Evolutionary conservation across 2,113 vertebrate genomes (phyloP).

Genomic region (Serilophus lunatus): DNA sequence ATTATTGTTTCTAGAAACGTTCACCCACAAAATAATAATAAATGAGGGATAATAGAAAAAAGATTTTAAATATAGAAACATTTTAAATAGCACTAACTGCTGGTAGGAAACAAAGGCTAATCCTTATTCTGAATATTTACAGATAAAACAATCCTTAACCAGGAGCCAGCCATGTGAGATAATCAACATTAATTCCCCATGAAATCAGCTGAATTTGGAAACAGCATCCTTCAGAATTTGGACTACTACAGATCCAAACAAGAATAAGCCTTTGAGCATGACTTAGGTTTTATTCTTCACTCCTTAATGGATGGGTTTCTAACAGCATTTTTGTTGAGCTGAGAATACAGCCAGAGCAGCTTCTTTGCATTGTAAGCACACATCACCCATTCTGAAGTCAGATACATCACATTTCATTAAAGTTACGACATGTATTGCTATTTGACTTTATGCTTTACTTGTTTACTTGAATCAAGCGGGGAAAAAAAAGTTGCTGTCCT

Average conservation of each 20-base stretch:
- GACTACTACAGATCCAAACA: not conserved
- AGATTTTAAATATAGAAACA: not conserved
- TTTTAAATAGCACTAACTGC: not conserved
- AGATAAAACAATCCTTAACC: not conserved
- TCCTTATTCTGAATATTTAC: not conserved
- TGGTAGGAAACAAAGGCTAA: not conserved
- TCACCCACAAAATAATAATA: not conserved
- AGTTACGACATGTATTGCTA: not conserved
- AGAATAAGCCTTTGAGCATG: not conserved
- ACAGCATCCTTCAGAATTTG: not conserved
- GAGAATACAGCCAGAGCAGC: not conserved
- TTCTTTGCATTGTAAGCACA: not conserved
- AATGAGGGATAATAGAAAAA: not conserved
- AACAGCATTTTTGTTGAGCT: not conserved
- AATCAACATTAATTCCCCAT: not conserved
- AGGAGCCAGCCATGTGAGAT: not conserved
- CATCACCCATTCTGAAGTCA: not conserved
- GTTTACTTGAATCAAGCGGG: not conserved
- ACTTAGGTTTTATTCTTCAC: not conserved
- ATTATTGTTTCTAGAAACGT: not conserved
- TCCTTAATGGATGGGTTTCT: not conserved
- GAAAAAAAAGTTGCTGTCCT: not conserved
- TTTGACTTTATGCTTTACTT: not conserved
- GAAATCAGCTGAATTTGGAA: not conserved
- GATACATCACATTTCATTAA: not conserved